Percentiles rank a stretch among this genome's conserved stretches.
phyloP scores from a whole-genome alignment of 2,888 invertebrate species.

The Agrochola litura region DNA sequence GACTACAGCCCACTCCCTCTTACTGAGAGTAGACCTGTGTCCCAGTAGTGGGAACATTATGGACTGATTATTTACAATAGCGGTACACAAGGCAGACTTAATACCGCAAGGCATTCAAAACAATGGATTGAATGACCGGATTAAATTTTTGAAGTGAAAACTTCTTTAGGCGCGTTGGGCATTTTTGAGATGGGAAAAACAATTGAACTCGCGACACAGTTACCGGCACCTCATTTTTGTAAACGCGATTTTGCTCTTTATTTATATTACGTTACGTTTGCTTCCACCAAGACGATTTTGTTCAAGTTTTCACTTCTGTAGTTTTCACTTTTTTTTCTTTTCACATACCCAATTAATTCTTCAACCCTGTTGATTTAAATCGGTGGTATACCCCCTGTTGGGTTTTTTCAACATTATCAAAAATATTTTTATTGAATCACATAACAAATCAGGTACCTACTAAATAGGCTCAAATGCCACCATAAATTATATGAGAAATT shows the following conservation, averaged over 20 bases:
- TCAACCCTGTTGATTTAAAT: conserved; percentile 14
- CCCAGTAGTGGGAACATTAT: too few relatives aligned
- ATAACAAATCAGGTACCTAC: conserved; percentile 27
- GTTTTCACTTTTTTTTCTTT: background rate
- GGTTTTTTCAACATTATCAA: background rate
- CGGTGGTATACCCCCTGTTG: background rate
- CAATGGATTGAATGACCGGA: background rate
- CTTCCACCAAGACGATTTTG: too few relatives aligned
- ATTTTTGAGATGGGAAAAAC: too few relatives aligned
- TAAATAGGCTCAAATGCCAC: conserved; percentile 13
- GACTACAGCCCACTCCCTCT: too few relatives aligned
- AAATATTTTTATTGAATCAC: conserved; percentile 12
- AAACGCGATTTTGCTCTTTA: too few relatives aligned
- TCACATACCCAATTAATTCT: background rate
- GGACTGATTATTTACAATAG: background rate
- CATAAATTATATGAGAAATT: conserved; percentile 29
- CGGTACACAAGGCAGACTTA: background rate
- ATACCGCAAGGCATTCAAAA: background rate
- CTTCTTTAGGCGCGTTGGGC: too few relatives aligned
- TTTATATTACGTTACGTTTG: too few relatives aligned
- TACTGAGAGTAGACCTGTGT: too few relatives aligned
- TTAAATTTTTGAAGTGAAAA: background rate
- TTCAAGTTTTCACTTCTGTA: too few relatives aligned
- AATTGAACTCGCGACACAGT: too few relatives aligned
- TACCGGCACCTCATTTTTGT: too few relatives aligned